A percentile compares a stretch with the other conserved stretches of the same genome.
These are phyloP conservation scores for Perizoma flavofasciatum DNA, from an alignment of 2,888 invertebrate genomes.

Conservation along the genomic window DNA sequence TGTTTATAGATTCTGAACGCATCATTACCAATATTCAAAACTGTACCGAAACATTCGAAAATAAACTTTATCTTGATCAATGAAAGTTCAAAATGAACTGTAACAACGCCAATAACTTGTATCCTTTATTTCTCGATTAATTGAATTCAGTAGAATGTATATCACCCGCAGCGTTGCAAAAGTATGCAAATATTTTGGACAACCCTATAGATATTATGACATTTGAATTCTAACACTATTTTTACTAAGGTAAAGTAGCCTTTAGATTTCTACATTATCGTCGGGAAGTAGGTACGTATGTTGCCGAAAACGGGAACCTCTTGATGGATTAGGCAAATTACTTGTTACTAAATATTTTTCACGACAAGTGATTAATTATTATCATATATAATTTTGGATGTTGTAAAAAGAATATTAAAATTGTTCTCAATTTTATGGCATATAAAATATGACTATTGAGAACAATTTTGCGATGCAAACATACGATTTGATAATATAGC, in stretches of 20 bases:
- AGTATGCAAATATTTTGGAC: slow-evolving; percentile 63
- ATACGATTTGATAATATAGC: too few species aligned
- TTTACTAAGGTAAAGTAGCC: slow-evolving; percentile 21
- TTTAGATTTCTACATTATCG: slow-evolving; percentile 17
- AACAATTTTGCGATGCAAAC: slow-evolving; percentile 27
- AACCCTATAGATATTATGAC: slow-evolving; percentile 41
- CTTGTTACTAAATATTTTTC: slow-evolving; percentile 43
- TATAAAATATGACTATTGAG: slow-evolving; percentile 54
- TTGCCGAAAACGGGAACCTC: neutral
- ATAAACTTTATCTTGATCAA: slow-evolving; percentile 28
- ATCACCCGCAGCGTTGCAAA: slow-evolving; percentile 62
- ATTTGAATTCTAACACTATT: slow-evolving; percentile 29
- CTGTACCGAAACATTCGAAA: neutral
- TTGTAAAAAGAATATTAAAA: slow-evolving; percentile 43
- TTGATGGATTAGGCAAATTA: slow-evolving; percentile 70
- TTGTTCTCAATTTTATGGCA: slow-evolving; percentile 46
- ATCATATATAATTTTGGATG: slow-evolving; percentile 51
- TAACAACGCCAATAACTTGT: slow-evolving; percentile 2
- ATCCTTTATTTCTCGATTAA: slow-evolving; percentile 44
- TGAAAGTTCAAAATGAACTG: slow-evolving; percentile 34
- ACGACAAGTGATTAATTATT: slow-evolving; percentile 64
- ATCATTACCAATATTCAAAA: slow-evolving; percentile 59
- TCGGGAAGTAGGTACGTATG: too few species aligned
- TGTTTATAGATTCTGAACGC: slow-evolving; percentile 76
- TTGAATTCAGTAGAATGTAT: slow-evolving; percentile 49